phyloP scores from a whole-genome alignment of 2,888 invertebrate genomes.

The Timema podura region DNA sequence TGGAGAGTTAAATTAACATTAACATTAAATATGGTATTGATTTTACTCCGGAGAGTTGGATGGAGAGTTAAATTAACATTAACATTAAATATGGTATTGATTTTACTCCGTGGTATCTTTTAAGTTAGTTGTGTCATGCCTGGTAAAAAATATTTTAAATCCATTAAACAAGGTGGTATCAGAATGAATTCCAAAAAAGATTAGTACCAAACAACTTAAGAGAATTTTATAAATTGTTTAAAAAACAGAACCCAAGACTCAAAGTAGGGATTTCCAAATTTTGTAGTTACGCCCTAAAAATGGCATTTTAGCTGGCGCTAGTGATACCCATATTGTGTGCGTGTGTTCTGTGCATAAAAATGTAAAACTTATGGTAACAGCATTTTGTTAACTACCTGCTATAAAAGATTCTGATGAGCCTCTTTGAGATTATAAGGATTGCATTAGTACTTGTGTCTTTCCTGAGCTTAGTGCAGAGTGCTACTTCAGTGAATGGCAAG shows the following conservation, averaged over 20 bases:
- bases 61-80: too few relatives aligned
- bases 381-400: neutral
- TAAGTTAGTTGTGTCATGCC: neutral
- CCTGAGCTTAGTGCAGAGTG: neutral
- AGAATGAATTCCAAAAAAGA: neutral
- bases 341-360: neutral
- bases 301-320: neutral
- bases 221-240: neutral
- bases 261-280: neutral
- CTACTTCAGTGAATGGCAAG: neutral
- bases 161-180: neutral
- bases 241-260: constrained; percentile 5
- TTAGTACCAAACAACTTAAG: neutral
- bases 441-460: neutral
- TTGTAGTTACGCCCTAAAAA: neutral
- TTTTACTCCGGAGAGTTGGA: too few relatives aligned
- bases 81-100: neutral
- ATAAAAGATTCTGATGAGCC: neutral
- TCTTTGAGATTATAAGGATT: neutral
- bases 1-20: too few relatives aligned
- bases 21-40: too few relatives aligned
- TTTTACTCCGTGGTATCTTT: neutral
- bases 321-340: neutral
- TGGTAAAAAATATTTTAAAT: neutral
- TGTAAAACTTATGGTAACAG: neutral